These are phyloP conservation scores for Nothocercus nigrocapillus DNA, from an alignment of 2,113 vertebrate species.

Conservation along the genomic window DNA sequence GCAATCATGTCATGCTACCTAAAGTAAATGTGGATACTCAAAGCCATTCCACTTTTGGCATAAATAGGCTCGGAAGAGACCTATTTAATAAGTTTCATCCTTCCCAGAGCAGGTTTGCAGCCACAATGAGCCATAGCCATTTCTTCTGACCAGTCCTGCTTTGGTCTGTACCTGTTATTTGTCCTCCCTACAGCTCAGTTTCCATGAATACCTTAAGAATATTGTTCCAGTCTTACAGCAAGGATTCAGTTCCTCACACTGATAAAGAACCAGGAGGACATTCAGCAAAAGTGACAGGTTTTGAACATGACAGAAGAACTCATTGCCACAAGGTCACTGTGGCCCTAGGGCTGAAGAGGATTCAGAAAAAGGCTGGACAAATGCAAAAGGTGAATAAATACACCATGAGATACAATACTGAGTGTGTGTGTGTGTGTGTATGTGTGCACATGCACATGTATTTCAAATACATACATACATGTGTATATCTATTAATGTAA, in stretches of 20 bases:
- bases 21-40: background rate
- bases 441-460: background rate
- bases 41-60: background rate
- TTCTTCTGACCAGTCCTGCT: background rate
- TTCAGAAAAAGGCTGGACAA: background rate
- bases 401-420: background rate
- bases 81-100: background rate
- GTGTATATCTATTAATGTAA: background rate
- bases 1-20: background rate
- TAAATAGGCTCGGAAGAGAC: background rate
- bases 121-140: background rate
- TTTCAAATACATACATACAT: background rate
- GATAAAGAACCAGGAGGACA: background rate
- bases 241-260: background rate
- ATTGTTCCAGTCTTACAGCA: background rate
- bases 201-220: background rate
- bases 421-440: accelerated
- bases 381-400: background rate
- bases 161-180: accelerated
- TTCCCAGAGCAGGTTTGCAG: background rate
- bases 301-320: background rate
- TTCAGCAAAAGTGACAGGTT: background rate
- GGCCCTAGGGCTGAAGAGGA: background rate
- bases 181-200: background rate
- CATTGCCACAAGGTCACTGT: background rate